Base-by-base conservation (phyloP, 2,888 invertebrate species). In the Dastarcus helophoroides region DNA sequence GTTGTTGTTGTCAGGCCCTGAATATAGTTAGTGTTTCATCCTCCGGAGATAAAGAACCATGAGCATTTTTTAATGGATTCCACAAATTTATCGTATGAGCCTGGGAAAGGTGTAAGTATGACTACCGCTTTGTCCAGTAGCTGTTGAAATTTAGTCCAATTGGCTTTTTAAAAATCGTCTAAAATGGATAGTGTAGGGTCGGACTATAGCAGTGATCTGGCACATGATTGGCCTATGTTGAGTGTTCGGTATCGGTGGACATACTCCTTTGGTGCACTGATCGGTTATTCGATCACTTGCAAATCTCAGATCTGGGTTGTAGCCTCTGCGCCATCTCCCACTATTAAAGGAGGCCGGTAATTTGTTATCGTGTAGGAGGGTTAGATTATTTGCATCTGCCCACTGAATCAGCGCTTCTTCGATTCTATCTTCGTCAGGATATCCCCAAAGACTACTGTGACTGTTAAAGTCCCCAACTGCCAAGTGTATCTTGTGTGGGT, bases 381-480 rank as follows among this genome's bases (percentile, higher is more conserved):
- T 6, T 9, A 24, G 9, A 9, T 9, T 9, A 8, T 24, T 9
- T 9, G 9, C 7, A 8, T 24, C 24, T 8, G 24, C 24, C 31
- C 31, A 31, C n/a, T 25, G 24, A n/a, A 14, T 15, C 10, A 31
- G 9, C 6, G 14, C 22, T 10, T 31, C 24, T 12, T 24, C 31
- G 11, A 24, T 24, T 14, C 15, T 15, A 14, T 31, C 31, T 10
- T 14, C 15, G 14, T 16, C 16, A 14, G 4, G 24, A 31, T 31
- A 31, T 14, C 31, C 31, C 31, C 31, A 31, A 14, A 22, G 24
- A n/a, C n/a, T 14, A 17, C 24, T 24, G 16, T 31, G 31, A 9
- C 24, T 14, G 31, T 31, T 31, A 21, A 31, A 31, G 16, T 26
- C 31, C 13, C 26, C 31, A 14, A 25, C 22, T n/a, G 17, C 19